Base-by-base conservation (phyloP, 2,888 invertebrate species). In the Amphipoea lucens region DNA sequence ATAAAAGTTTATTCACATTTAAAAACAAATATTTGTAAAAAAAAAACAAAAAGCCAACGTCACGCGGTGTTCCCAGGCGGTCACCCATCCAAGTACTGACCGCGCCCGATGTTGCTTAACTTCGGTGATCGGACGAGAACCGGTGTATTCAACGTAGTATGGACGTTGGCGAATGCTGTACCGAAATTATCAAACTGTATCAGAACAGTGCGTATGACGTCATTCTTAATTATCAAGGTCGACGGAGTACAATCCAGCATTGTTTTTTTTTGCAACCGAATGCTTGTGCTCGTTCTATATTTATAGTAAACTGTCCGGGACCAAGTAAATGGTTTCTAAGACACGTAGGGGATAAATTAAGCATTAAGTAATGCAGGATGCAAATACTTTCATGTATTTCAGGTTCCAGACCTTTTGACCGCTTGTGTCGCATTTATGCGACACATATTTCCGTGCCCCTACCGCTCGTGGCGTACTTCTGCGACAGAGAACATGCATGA, bases 71-170 rank as follows among this genome's bases (percentile, higher is more conserved):
- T 94, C 94, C 93, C 93, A 94, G 92, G 93, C 93, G 92, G 95
- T 95, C 94, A 94, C 94, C 94, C 94, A 94, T 94, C 94, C 93
- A 95, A 94, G 94, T 94, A 95, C 94, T 95, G 93, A 94, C 92
- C 92, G 90, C 94, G 95, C 95, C 95, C 95, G 94, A 95, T 92
- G 94, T 94, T 95, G 95, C 94, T 95, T 95, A 95, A 95, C 95
- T 94, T 95, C 95, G 94, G 95, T 95, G 95, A 95, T 96, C 95
- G 95, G 95, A 95, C 94, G 95, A 95, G 95, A 95, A 95, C 95
- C 94, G 94, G 94, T 94, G 94, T 94, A 87, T 94, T 95, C 94
- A 95, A 94, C 94, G 91, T 95, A 91, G 94, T 94, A 94, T 94
- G 94, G 93, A 93, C 93, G 90, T 90, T 91, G 90, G 87, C 90